These are phyloP conservation scores for Rhombomys opimus DNA, from an alignment of 2,113 vertebrate genomes.

Conservation along the genomic window DNA sequence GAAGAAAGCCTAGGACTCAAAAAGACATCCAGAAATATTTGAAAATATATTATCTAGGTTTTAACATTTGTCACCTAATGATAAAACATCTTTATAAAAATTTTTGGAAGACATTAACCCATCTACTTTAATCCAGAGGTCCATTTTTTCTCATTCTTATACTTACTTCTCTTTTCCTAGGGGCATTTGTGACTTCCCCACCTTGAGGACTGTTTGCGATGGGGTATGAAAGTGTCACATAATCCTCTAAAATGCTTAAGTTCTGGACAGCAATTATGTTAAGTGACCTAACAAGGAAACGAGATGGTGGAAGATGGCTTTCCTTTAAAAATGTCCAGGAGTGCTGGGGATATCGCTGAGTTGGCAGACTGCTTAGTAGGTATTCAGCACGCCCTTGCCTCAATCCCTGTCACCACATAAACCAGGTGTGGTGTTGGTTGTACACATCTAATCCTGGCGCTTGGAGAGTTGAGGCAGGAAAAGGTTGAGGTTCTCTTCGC, in stretches of 20 bases:
- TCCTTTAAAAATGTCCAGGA: neutral
- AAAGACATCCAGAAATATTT: neutral
- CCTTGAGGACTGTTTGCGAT: neutral
- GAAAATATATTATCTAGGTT: neutral
- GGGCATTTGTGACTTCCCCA: neutral
- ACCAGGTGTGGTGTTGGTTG: too few relatives aligned
- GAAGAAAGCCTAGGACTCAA: neutral
- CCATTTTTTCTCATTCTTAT: neutral
- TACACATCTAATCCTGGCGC: too few relatives aligned
- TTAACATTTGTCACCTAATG: neutral
- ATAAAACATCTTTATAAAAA: neutral
- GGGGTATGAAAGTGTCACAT: neutral
- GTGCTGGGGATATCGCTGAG: neutral
- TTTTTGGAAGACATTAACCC: neutral
- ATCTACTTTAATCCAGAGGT: neutral
- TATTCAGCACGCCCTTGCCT: neutral
- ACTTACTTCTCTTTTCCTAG: neutral
- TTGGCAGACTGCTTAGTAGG: neutral
- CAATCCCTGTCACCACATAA: too few relatives aligned
- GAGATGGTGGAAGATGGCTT: neutral
- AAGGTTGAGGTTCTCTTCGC: neutral
- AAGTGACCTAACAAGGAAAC: neutral
- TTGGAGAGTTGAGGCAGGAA: neutral
- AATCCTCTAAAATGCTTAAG: constrained; percentile 9
- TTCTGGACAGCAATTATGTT: neutral